phyloP scores from a whole-genome alignment of 1,140 invertebrate genomes.

The Adelges cooleyi region DNA sequence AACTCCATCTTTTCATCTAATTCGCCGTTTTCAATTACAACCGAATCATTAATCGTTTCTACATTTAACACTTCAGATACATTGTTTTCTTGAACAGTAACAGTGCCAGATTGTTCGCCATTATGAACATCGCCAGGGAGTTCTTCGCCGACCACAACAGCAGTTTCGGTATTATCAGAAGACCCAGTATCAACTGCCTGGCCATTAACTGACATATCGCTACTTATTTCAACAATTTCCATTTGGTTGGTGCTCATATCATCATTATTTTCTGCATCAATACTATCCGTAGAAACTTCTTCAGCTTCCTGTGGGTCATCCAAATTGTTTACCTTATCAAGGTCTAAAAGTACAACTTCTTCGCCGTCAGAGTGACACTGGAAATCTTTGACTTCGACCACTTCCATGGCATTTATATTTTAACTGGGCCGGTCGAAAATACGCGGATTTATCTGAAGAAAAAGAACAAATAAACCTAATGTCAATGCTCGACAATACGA shows the following conservation, averaged over 20 bases:
- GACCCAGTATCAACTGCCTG: not conserved
- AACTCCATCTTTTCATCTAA: too few relatives aligned
- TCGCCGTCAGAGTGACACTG: constrained; percentile 20
- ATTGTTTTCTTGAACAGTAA: not conserved
- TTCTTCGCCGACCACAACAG: not conserved
- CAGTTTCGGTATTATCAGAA: too few relatives aligned
- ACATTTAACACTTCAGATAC: not conserved
- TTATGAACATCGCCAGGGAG: not conserved
- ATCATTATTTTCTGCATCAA: not conserved
- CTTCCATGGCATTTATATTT: not conserved
- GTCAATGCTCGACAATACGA: too few relatives aligned
- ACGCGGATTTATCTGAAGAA: not conserved
- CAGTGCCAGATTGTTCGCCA: not conserved
- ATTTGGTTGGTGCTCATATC: not conserved
- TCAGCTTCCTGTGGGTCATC: not conserved
- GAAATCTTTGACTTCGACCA: not conserved
- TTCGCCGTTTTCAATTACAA: too few relatives aligned
- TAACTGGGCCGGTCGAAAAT: not conserved
- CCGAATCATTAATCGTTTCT: not conserved
- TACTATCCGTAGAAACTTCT: not conserved
- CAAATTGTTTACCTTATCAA: not conserved
- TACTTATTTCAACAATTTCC: not conserved
- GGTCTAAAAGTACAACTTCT: not conserved
- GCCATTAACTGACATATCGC: not conserved
- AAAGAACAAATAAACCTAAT: too few relatives aligned